Evolutionary conservation across 2,113 vertebrate species (phyloP).

Genomic region (Paedocypris sp.): DNA sequence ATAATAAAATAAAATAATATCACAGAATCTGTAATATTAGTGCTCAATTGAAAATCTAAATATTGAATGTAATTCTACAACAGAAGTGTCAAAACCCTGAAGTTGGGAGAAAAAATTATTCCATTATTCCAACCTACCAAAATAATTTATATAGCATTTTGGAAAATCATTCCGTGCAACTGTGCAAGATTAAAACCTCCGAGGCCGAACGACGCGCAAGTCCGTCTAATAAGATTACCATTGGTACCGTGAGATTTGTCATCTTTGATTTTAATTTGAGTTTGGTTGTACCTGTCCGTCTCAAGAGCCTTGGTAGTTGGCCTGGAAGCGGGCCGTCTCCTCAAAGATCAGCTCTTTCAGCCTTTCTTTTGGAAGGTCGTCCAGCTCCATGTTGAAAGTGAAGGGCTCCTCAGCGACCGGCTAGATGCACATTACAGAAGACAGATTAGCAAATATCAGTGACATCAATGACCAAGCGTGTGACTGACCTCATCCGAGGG

Average conservation of each 20-base stretch:
- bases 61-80: too few relatives aligned
- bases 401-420: slow-evolving; percentile 81
- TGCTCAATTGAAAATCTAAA: too few relatives aligned
- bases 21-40: too few relatives aligned
- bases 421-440: slow-evolving; percentile 40
- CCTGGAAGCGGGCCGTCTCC: slow-evolving; percentile 78
- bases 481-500: slow-evolving; percentile 72
- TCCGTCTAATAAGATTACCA: background rate
- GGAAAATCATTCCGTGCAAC: too few relatives aligned
- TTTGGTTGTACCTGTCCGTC: slow-evolving; percentile 41
- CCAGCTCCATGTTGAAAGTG: slow-evolving; percentile 78
- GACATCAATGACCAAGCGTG: background rate
- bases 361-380: slow-evolving; percentile 79
- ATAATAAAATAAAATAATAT: too few relatives aligned
- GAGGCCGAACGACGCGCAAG: too few relatives aligned
- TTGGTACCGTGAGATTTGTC: background rate
- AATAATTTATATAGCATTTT: too few relatives aligned
- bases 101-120: too few relatives aligned
- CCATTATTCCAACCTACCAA: too few relatives aligned
- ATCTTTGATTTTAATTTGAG: background rate
- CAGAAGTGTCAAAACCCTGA: too few relatives aligned
- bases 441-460: background rate
- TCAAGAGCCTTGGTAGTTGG: slow-evolving; percentile 62
- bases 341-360: slow-evolving; percentile 83
- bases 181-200: too few relatives aligned